A percentile compares a stretch with the other conserved stretches of the same genome.
phyloP scores from a whole-genome alignment of 1,140 invertebrate species.

The Lepidotrigona ventralis region DNA sequence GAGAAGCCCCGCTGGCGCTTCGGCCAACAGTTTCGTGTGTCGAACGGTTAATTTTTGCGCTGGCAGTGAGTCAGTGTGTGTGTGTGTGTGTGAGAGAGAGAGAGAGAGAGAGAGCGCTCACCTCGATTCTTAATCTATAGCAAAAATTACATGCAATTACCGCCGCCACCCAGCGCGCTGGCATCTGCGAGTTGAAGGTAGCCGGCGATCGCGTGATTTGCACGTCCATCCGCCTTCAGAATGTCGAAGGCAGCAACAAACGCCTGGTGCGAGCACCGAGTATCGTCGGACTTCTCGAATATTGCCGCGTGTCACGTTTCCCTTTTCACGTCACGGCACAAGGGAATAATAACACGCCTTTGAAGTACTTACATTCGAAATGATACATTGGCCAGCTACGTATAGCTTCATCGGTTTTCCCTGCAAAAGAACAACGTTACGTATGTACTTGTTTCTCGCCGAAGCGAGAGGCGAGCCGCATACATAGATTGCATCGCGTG shows the following conservation, averaged over 20 bases:
- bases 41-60: slow-evolving; percentile 56
- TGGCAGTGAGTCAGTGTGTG: not conserved
- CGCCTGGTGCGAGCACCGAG: slow-evolving; percentile 31
- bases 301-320: slow-evolving; percentile 64
- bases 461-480: not conserved
- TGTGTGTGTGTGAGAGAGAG: not conserved
- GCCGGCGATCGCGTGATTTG: slow-evolving; percentile 65
- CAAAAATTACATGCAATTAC: slow-evolving; percentile 68
- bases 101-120: slow-evolving; percentile 43
- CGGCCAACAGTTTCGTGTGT: slow-evolving; percentile 55
- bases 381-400: slow-evolving; percentile 35
- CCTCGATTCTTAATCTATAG: slow-evolving; percentile 67
- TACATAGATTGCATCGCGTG: not conserved
- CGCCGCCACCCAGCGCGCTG: slow-evolving; percentile 63
- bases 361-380: slow-evolving; percentile 49
- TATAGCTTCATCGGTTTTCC: slow-evolving; percentile 40
- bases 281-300: slow-evolving; percentile 51
- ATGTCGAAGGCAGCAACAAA: slow-evolving; percentile 46
- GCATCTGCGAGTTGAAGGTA: slow-evolving; percentile 65
- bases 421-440: slow-evolving; percentile 1
- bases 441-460: not conserved
- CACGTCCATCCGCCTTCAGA: slow-evolving; percentile 57
- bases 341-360: slow-evolving; percentile 62
- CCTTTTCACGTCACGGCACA: slow-evolving; percentile 59
- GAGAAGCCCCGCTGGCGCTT: slow-evolving; percentile 28